phyloP scores from a whole-genome alignment of 2,888 invertebrate genomes.

The Odontocolon sp. region DNA sequence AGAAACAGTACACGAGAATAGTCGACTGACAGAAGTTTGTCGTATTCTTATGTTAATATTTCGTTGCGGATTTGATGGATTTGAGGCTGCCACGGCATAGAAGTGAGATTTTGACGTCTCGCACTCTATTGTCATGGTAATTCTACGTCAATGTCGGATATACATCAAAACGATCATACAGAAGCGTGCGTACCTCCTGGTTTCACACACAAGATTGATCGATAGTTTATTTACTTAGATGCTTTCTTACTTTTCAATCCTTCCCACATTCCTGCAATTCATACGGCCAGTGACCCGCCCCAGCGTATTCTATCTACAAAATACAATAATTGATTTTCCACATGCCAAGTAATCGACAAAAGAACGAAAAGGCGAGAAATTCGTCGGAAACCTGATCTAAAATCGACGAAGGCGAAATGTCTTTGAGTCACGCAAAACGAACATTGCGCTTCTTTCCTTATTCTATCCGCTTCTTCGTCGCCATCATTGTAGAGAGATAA shows the following conservation, averaged over 20 bases:
- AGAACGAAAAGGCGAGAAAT: constrained; percentile 4
- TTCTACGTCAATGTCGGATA: constrained; percentile 57
- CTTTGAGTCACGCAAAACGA: constrained; percentile 56
- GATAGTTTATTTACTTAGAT: constrained; percentile 21
- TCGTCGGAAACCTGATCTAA: constrained; percentile 38
- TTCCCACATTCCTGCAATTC: constrained; percentile 21
- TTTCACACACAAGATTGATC: constrained; percentile 7
- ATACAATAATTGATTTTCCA: constrained; percentile 42
- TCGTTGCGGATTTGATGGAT: constrained; percentile 46
- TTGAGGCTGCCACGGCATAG: constrained; percentile 68
- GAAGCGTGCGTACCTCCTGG: not conserved
- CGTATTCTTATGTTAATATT: constrained; percentile 57
- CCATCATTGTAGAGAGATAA: constrained; percentile 40
- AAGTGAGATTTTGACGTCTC: constrained; percentile 73
- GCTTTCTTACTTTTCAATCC: not conserved
- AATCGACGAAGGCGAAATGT: constrained; percentile 46
- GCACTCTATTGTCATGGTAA: constrained; percentile 87
- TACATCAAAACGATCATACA: not conserved
- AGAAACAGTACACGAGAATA: too few species aligned
- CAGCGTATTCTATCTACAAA: not conserved
- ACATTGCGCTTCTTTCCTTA: constrained; percentile 45
- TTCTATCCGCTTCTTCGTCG: constrained; percentile 34
- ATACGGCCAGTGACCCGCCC: not conserved
- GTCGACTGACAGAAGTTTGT: too few species aligned
- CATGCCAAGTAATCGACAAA: constrained; percentile 20